phyloP scores from a whole-genome alignment of 2,113 vertebrate genomes.

The Phalacrocorax pelagicus region DNA sequence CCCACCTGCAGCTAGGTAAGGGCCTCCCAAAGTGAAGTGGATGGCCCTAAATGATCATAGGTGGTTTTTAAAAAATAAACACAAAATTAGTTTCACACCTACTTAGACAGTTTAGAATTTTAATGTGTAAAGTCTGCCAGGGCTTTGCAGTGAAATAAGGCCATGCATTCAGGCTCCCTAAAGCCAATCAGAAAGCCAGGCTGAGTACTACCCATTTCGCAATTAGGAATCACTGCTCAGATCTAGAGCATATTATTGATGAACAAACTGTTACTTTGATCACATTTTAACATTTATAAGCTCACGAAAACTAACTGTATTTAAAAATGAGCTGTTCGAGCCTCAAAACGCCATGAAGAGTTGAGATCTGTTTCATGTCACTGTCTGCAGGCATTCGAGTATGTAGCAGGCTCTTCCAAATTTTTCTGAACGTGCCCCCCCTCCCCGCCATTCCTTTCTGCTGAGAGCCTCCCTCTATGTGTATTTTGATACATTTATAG shows the following conservation, averaged over 20 bases:
- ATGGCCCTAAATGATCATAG: slow-evolving; percentile 79
- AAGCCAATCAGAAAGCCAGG: slow-evolving; percentile 68
- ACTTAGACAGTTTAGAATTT: slow-evolving; percentile 83
- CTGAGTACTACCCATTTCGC: slow-evolving; percentile 69
- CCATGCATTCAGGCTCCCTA: slow-evolving; percentile 73
- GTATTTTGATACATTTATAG: neutral
- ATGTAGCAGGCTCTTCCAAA: neutral
- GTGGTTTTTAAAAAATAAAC: slow-evolving; percentile 80
- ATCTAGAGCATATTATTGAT: slow-evolving; percentile 59
- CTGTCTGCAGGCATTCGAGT: neutral
- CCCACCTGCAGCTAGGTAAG: slow-evolving; percentile 71
- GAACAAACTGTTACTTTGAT: slow-evolving; percentile 48
- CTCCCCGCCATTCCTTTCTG: neutral
- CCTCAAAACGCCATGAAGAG: slow-evolving; percentile 28
- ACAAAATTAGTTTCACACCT: slow-evolving; percentile 81
- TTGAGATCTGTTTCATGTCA: slow-evolving; percentile 20
- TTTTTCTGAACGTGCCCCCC: neutral
- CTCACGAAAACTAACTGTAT: neutral
- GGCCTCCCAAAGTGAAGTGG: slow-evolving; percentile 76
- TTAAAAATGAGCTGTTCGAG: slow-evolving; percentile 30
- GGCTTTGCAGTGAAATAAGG: slow-evolving; percentile 77
- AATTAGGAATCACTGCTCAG: slow-evolving; percentile 62
- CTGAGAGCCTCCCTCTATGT: neutral
- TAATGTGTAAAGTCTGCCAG: slow-evolving; percentile 80
- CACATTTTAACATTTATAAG: slow-evolving; percentile 33